Conservation (phyloP, 2,113 vertebrate genomes). For the Tretioscincus oriximinensis region DNA sequence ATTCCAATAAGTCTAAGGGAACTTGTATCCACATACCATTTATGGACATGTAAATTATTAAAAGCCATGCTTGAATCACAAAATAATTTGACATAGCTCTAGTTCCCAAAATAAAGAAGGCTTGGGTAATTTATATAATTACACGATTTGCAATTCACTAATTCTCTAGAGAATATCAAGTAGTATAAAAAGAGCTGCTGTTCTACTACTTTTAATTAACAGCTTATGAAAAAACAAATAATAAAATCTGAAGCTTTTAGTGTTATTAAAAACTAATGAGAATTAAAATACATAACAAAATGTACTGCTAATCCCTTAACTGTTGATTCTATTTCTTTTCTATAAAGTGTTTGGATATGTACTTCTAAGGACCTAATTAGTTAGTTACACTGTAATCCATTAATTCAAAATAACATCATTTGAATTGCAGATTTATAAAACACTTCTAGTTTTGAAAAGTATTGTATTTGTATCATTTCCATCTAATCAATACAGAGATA, state of each 20-base stretch:
- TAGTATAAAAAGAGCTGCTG: not conserved
- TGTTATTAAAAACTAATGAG: slow-evolving; percentile 3
- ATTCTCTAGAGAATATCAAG: not conserved
- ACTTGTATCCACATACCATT: too few species aligned
- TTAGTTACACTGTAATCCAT: slow-evolving; percentile 46
- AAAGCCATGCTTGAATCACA: too few species aligned
- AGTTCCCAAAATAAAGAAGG: not conserved
- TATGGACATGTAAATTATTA: too few species aligned
- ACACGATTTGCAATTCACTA: not conserved
- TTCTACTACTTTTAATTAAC: not conserved
- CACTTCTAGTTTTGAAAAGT: slow-evolving; percentile 25
- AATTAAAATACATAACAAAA: not conserved
- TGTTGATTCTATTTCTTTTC: slow-evolving; percentile 3
- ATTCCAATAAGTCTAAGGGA: too few species aligned
- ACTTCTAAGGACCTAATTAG: slow-evolving; percentile 18
- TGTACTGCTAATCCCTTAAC: not conserved
- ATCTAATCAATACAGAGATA: slow-evolving; percentile 43
- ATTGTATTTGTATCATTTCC: slow-evolving; percentile 31
- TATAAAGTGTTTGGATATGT: slow-evolving; percentile 18
- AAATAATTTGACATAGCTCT: too few species aligned
- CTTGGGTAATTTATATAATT: not conserved
- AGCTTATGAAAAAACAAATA: not conserved
- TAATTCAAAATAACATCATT: slow-evolving; percentile 44
- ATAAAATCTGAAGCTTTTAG: not conserved
- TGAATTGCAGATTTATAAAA: slow-evolving; percentile 49